Evolutionary conservation across 1,140 invertebrate species (phyloP), one percentile per base, ranked within the genome.

Genomic region (Eumeta japonica): DNA sequence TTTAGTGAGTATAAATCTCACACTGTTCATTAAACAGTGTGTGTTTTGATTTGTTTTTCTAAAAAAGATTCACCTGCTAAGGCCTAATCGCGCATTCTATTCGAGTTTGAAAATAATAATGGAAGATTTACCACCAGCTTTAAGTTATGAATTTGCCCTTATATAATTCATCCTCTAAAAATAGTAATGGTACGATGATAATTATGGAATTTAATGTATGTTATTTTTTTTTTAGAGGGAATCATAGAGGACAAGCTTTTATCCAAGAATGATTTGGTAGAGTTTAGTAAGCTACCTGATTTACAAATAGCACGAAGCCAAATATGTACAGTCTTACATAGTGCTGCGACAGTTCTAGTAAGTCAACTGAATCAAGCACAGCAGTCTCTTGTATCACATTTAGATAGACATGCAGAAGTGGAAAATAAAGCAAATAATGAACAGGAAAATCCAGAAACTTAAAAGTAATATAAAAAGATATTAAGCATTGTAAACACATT

Each of bases 331-430:
- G 72, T 82, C 4, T 59, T 89, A 2, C 81, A 83, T 45, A 80
- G 64, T 59, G 81, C 80, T 13, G 83, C 77, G 24, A 78, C 80
- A 20, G 63, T 80, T 43, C 46, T 89, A 20, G 81, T 83, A 15
- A 63, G 68, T 20, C 80, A 87, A 50, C 60, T 89, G n/a, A 84
- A 80, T 43, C 76, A 80, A 46, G 82, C 83, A 73, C 86, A 86
- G 55, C 79, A 77, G 35, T 80, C 67, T 31, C 67, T 89, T 29
- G 79, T 88, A 12, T 78, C 77, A 34, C 72, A 84, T 48, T 70
- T 87, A 24, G 78, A 84, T 40, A 55, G 64, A 43, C 66, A 74
- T 55, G 43, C 61, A 24, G 64, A 68, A 49, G 43, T 67, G 17
- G 48, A 62, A 34, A 60, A 47, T 7, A 41, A 20, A 16, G 10